These are phyloP conservation scores for Sylvia borin DNA, from an alignment of 2,797 vertebrate genomes.

Conservation along the genomic window DNA sequence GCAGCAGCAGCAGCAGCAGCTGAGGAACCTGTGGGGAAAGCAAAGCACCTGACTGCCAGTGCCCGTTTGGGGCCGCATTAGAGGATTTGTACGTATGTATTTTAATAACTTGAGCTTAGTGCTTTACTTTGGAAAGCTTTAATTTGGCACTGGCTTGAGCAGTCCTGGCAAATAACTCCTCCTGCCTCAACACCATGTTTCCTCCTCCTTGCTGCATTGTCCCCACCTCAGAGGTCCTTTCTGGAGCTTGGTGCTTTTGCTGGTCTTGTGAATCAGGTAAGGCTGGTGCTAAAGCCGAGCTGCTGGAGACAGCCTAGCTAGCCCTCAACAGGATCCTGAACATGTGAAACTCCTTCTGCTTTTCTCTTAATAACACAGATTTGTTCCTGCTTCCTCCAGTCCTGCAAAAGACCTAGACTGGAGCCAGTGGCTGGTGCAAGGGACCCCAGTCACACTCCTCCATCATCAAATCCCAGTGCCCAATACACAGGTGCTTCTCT, in stretches of 20 bases:
- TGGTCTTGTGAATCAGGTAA: not conserved
- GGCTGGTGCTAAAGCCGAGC: not conserved
- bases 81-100: fast-evolving
- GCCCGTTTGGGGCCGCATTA: not conserved
- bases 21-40: not conserved
- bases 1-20: not conserved
- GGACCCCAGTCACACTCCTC: not conserved
- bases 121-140: not conserved
- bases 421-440: not conserved
- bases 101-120: not conserved
- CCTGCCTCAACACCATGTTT: not conserved
- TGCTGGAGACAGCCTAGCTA: not conserved
- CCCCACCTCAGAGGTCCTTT: not conserved
- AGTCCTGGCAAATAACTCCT: not conserved
- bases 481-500: fast-evolving
- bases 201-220: not conserved
- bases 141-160: not conserved
- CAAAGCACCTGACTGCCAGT: not conserved
- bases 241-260: not conserved
- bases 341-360: not conserved
- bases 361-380: not conserved
- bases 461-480: not conserved
- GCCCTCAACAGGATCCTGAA: not conserved
- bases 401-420: not conserved
- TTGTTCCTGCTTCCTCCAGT: not conserved